Percentiles rank a stretch among this genome's conserved stretches.
phyloP scores from a whole-genome alignment of 2,888 invertebrate genomes.

The Brachyptera risi region DNA sequence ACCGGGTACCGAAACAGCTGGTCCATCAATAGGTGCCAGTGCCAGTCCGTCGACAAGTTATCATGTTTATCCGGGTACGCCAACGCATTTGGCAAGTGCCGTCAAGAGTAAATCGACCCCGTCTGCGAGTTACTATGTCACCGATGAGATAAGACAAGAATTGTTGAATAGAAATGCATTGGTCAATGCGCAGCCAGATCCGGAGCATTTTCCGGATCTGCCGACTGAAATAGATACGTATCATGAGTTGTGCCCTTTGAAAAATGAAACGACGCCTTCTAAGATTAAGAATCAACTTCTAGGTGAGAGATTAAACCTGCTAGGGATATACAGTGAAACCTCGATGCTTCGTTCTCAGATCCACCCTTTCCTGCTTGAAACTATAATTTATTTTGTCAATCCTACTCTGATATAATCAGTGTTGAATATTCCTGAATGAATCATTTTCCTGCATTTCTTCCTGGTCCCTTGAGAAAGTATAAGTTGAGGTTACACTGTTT shows the following conservation, averaged over 20 bases:
- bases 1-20: slow-evolving; percentile 33
- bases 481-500: too few species aligned
- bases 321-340: too few species aligned
- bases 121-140: slow-evolving; percentile 69
- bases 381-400: neutral
- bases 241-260: slow-evolving; percentile 80
- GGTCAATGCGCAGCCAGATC: slow-evolving; percentile 70
- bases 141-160: slow-evolving; percentile 77
- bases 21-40: slow-evolving; percentile 18
- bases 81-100: slow-evolving; percentile 53
- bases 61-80: slow-evolving; percentile 62
- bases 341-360: too few species aligned
- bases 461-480: too few species aligned
- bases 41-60: slow-evolving; percentile 38
- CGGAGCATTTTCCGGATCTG: slow-evolving; percentile 64
- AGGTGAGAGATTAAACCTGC: slow-evolving; percentile 33
- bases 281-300: slow-evolving; percentile 37
- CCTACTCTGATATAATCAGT: too few species aligned
- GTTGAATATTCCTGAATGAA: too few species aligned
- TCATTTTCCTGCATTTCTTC: too few species aligned
- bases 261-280: slow-evolving; percentile 54
- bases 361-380: neutral
- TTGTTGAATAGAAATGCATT: slow-evolving; percentile 71
- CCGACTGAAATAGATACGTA: slow-evolving; percentile 89
- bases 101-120: slow-evolving; percentile 37